Percentiles rank a stretch among this genome's conserved stretches.
Evolutionary conservation across 35 echinoderm and acorn worm genomes (phyloP).

Genomic region (Eucidaris tribuloides): DNA sequence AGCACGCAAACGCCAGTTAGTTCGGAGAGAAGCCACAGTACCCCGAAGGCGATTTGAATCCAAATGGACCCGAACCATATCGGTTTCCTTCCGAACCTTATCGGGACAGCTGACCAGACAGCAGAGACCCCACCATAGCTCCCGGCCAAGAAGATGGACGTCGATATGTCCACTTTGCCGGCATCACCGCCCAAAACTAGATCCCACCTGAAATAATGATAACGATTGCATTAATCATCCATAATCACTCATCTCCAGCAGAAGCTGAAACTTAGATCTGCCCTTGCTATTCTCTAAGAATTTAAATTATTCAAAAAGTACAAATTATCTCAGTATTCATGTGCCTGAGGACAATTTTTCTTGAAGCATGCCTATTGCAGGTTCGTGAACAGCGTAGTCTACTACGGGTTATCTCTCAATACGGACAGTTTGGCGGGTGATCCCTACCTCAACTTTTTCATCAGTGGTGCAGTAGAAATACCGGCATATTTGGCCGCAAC

Average conservation of each 20-base stretch:
- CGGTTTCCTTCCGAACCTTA: conserved; percentile 61
- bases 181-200: conserved; percentile 71
- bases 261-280: too few species aligned
- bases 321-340: background rate
- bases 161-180: conserved; percentile 61
- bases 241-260: too few species aligned
- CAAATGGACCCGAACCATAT: conserved; percentile 83
- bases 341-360: background rate
- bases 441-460: conserved; percentile 91
- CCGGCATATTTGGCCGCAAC: conserved; percentile 60
- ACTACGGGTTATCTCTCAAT: conserved; percentile 86
- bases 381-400: conserved; percentile 75
- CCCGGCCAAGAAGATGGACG: conserved; percentile 86
- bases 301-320: too few species aligned
- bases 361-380: conserved; percentile 41
- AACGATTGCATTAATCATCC: too few species aligned
- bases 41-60: conserved; percentile 58
- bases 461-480: conserved; percentile 79
- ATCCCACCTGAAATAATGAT: too few species aligned
- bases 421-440: conserved; percentile 72
- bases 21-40: conserved; percentile 61
- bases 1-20: conserved; percentile 65
- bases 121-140: conserved; percentile 87
- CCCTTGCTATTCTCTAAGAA: too few species aligned
- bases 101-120: conserved; percentile 89